Evolutionary conservation across 2,888 invertebrate genomes (phyloP).

Genomic region (Tiliacea citrago): DNA sequence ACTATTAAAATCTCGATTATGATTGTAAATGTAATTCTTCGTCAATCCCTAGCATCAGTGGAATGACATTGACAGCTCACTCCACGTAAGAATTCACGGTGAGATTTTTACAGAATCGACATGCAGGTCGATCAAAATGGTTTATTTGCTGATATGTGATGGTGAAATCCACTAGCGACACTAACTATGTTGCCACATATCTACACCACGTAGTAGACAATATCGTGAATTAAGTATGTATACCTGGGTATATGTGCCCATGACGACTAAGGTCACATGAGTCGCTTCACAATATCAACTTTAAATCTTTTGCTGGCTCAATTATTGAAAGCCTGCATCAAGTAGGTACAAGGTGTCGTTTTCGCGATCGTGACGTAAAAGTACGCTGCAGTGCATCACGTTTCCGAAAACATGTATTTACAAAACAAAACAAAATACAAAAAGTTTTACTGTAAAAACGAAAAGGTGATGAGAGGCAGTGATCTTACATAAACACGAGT

Average conservation of each 20-base stretch:
- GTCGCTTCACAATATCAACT: neutral
- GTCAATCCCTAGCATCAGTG: too few species aligned
- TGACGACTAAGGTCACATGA: neutral
- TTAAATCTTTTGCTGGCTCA: conserved; percentile 1
- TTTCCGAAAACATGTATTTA: neutral
- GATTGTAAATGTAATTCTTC: too few species aligned
- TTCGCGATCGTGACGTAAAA: neutral
- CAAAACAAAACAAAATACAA: neutral
- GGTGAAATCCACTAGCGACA: neutral
- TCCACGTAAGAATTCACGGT: too few species aligned
- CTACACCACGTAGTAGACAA: neutral
- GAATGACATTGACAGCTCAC: too few species aligned
- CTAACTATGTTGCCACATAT: neutral
- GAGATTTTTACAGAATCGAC: too few species aligned
- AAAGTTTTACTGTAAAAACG: too few species aligned
- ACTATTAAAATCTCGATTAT: too few species aligned
- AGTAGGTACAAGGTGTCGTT: neutral
- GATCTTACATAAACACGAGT: too few species aligned
- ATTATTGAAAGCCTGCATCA: neutral
- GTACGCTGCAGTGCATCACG: neutral
- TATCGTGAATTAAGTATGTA: neutral
- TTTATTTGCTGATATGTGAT: neutral
- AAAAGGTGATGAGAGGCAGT: too few species aligned
- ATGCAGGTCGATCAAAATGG: neutral
- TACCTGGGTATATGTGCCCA: neutral